Conservation (phyloP, 2,888 invertebrate genomes). For the Macrophya annulata region DNA sequence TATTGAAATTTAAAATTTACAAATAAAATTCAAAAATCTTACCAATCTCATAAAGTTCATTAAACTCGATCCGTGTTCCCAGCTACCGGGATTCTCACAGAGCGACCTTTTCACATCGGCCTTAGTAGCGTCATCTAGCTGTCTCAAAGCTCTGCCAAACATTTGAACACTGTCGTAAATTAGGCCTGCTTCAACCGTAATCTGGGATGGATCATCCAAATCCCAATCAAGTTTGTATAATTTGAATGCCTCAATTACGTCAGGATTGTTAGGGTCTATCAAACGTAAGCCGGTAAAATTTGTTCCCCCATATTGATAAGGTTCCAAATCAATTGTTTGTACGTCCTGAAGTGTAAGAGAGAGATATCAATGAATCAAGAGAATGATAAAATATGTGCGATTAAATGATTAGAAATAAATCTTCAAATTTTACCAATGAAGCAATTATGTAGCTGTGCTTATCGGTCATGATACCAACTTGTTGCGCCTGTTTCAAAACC, state of each 20-base stretch:
- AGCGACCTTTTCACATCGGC: slow-evolving; percentile 81
- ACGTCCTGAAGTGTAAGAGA: slow-evolving; percentile 83
- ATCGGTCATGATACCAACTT: slow-evolving; percentile 92
- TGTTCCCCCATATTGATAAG: slow-evolving; percentile 90
- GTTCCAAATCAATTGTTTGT: slow-evolving; percentile 89
- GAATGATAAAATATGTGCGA: background rate
- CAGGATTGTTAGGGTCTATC: slow-evolving; percentile 83
- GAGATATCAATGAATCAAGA: background rate
- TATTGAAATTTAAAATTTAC: background rate
- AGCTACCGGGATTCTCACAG: slow-evolving; percentile 84
- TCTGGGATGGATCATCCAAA: slow-evolving; percentile 64
- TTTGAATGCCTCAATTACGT: slow-evolving; percentile 81
- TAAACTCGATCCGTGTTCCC: slow-evolving; percentile 91
- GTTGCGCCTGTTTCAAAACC: slow-evolving; percentile 88
- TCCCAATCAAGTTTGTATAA: slow-evolving; percentile 66
- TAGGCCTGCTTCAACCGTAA: slow-evolving; percentile 89
- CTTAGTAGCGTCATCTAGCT: slow-evolving; percentile 81
- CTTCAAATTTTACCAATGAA: slow-evolving; percentile 81
- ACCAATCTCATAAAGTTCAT: slow-evolving; percentile 92
- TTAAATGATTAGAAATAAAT: background rate
- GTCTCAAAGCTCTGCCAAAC: slow-evolving; percentile 90
- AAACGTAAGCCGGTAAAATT: slow-evolving; percentile 91
- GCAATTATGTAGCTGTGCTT: slow-evolving; percentile 90
- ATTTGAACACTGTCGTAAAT: slow-evolving; percentile 92
- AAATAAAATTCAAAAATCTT: slow-evolving; percentile 62